These are phyloP conservation scores for Machaerirhynchus nigripectus DNA, from an alignment of 2,113 vertebrate genomes.

Conservation along the genomic window DNA sequence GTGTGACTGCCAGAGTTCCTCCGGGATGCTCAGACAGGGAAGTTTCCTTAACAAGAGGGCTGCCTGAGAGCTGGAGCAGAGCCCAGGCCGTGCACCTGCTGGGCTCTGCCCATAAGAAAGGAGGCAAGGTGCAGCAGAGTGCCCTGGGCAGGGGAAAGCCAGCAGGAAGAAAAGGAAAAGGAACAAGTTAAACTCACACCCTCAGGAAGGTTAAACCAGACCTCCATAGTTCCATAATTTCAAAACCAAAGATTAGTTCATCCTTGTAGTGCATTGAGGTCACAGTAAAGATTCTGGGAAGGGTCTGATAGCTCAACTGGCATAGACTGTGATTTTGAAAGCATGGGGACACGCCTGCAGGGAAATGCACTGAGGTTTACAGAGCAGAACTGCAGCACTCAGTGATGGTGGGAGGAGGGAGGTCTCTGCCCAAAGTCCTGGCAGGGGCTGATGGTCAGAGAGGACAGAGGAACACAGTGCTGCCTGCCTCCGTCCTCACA, in stretches of 20 bases:
- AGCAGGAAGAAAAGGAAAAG: neutral
- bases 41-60: neutral
- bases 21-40: neutral
- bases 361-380: neutral
- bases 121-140: neutral
- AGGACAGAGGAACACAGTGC: fast-evolving
- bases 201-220: neutral
- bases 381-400: neutral
- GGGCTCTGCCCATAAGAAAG: neutral
- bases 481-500: neutral
- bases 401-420: neutral
- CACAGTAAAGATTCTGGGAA: neutral
- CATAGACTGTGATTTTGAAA: neutral
- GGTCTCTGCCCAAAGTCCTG: neutral
- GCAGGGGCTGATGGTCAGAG: neutral
- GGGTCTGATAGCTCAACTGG: neutral
- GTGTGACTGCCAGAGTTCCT: neutral
- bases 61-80: neutral
- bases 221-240: neutral
- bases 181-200: fast-evolving
- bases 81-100: neutral
- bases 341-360: neutral
- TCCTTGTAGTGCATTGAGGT: neutral
- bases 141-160: neutral
- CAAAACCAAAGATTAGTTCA: neutral